These are phyloP conservation scores for Conops quadrifasciatus DNA, from an alignment of 2,888 invertebrate species.

Conservation along the genomic window DNA sequence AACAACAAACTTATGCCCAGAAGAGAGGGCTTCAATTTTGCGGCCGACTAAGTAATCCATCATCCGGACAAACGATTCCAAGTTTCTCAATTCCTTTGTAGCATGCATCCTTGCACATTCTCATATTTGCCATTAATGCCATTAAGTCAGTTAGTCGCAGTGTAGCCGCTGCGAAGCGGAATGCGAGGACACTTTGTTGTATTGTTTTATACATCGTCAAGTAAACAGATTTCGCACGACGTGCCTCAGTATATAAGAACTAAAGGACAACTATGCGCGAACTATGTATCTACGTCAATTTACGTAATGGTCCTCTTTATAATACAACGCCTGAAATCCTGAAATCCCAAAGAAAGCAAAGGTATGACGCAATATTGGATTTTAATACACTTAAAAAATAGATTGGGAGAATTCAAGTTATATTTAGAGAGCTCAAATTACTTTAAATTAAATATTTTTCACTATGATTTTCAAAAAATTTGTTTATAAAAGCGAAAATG, in stretches of 20 bases:
- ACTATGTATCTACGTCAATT: not conserved
- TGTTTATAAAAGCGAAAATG: too few species aligned
- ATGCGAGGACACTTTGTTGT: constrained; percentile 24
- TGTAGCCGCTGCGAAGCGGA: constrained; percentile 20
- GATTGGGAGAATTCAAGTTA: too few species aligned
- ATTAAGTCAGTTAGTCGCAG: too few species aligned
- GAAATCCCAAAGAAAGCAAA: too few species aligned
- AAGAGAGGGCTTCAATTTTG: not conserved
- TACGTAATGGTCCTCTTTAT: too few species aligned
- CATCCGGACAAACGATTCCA: not conserved
- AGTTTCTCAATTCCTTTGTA: not conserved
- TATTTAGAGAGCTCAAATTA: too few species aligned
- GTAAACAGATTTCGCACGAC: not conserved
- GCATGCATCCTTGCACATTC: not conserved
- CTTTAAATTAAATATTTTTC: too few species aligned
- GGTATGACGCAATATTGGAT: too few species aligned
- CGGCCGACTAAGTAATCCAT: not conserved
- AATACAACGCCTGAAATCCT: too few species aligned
- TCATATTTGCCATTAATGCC: not conserved
- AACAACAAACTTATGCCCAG: not conserved
- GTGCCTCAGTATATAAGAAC: not conserved
- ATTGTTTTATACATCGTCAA: not conserved
- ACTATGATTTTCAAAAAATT: too few species aligned
- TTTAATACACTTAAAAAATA: too few species aligned
- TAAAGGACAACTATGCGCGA: not conserved